phyloP scores from a whole-genome alignment of 2,113 vertebrate species.

The Lates calcarifer region DNA sequence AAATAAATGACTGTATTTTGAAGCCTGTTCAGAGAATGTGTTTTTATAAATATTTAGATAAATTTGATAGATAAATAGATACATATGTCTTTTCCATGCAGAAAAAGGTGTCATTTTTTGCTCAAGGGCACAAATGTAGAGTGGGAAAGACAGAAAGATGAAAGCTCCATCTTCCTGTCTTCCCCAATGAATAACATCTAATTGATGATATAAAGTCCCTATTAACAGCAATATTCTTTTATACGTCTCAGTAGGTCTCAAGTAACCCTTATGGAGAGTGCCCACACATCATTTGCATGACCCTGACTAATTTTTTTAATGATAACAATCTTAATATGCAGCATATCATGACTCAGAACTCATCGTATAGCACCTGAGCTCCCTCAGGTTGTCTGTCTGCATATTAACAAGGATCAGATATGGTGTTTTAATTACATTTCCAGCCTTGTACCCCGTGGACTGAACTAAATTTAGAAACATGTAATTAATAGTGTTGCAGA shows the following conservation, averaged over 20 bases:
- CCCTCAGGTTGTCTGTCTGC: slow-evolving; percentile 51
- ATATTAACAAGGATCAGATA: slow-evolving; percentile 60
- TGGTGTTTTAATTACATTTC: slow-evolving; percentile 67
- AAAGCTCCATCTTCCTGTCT: neutral
- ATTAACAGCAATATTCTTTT: neutral
- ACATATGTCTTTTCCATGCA: no score
- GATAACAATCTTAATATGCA: slow-evolving; percentile 60
- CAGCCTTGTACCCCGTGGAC: slow-evolving; percentile 39
- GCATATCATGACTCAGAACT: slow-evolving; percentile 46
- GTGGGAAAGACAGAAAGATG: no score
- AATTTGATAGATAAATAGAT: no score
- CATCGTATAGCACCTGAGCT: slow-evolving; percentile 36
- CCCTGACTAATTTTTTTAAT: slow-evolving; percentile 38
- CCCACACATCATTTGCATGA: slow-evolving; percentile 39
- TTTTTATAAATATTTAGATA: no score
- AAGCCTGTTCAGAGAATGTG: no score
- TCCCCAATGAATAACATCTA: neutral
- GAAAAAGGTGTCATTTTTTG: no score
- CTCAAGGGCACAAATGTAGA: no score
- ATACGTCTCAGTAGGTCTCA: neutral
- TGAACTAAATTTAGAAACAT: slow-evolving; percentile 60
- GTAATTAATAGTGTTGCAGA: slow-evolving; percentile 58
- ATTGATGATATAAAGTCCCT: neutral
- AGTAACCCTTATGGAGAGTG: slow-evolving; percentile 15
- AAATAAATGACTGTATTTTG: no score